A percentile compares a stretch with the other conserved stretches of the same genome.
Evolutionary conservation across 2,113 vertebrate species (phyloP).

Genomic region (Rhipidura dahli): DNA sequence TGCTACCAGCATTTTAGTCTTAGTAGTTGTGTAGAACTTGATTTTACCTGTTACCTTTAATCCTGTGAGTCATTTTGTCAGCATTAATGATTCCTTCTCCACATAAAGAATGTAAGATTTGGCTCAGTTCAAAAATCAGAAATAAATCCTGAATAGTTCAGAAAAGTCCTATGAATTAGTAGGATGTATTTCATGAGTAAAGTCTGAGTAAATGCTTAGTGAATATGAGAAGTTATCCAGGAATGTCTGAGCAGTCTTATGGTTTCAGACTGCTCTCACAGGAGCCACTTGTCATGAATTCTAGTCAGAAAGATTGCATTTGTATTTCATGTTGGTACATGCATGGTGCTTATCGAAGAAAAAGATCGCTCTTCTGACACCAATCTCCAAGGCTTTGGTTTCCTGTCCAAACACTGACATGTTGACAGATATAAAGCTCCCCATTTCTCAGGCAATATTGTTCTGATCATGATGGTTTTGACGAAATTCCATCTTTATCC

Average conservation of each 20-base stretch:
- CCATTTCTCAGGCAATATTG: constrained; percentile 47
- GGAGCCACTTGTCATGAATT: constrained; percentile 46
- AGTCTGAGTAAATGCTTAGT: constrained; percentile 1
- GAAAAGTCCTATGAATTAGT: neutral
- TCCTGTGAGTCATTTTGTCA: neutral
- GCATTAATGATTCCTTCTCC: neutral
- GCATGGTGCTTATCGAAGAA: constrained; percentile 52
- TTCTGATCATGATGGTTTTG: constrained; percentile 64
- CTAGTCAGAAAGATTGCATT: constrained; percentile 35
- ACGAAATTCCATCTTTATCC: constrained; percentile 56
- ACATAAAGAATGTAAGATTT: neutral
- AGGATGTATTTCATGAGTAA: neutral
- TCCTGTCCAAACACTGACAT: constrained; percentile 46
- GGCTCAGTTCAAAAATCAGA: neutral
- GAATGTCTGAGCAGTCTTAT: neutral
- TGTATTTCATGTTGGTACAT: constrained; percentile 55
- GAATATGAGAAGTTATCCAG: neutral
- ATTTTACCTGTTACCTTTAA: neutral
- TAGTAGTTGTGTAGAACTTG: neutral
- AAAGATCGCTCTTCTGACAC: constrained; percentile 47
- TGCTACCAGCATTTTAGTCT: neutral
- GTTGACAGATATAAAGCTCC: constrained; percentile 54
- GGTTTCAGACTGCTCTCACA: constrained; percentile 41
- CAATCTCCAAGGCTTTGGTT: constrained; percentile 59
- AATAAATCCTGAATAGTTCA: neutral